These are phyloP conservation scores for Aulostomus chinensis DNA, from an alignment of 2,797 vertebrate genomes.

Conservation along the genomic window DNA sequence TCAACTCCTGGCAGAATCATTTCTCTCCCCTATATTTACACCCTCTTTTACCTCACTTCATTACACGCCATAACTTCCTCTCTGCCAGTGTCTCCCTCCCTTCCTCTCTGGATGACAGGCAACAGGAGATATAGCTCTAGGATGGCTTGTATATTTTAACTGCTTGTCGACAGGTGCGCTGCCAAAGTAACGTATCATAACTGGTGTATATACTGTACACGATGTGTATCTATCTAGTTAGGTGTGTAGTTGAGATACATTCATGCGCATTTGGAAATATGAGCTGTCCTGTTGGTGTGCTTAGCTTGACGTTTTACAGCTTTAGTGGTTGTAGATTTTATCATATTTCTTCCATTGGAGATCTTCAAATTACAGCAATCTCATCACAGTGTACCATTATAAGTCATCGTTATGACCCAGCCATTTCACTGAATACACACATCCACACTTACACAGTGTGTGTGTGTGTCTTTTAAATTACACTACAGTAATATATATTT, in stretches of 20 bases:
- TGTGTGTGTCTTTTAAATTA: neutral
- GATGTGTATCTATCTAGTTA: neutral
- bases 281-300: neutral
- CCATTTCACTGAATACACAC: constrained; percentile 3
- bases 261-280: constrained; percentile 13
- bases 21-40: constrained; percentile 46
- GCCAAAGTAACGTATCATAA: constrained; percentile 27
- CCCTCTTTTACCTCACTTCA: constrained; percentile 55
- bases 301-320: constrained; percentile 37
- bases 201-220: constrained; percentile 1
- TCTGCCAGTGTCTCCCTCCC: neutral
- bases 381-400: constrained; percentile 36
- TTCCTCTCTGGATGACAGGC: constrained; percentile 19
- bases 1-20: constrained; percentile 44
- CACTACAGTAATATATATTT: too few relatives aligned
- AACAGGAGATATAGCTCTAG: constrained; percentile 34
- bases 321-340: constrained; percentile 29
- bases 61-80: constrained; percentile 47
- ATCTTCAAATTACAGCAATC: constrained; percentile 12
- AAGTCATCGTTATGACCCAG: constrained; percentile 41
- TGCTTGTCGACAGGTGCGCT: constrained; percentile 39
- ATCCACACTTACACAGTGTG: constrained; percentile 2
- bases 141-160: constrained; percentile 52
- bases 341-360: constrained; percentile 26
- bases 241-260: neutral